A percentile compares a stretch with the other conserved stretches of the same genome.
phyloP scores from a whole-genome alignment of 2,888 invertebrate species.

The Pachymerium ferrugineum region DNA sequence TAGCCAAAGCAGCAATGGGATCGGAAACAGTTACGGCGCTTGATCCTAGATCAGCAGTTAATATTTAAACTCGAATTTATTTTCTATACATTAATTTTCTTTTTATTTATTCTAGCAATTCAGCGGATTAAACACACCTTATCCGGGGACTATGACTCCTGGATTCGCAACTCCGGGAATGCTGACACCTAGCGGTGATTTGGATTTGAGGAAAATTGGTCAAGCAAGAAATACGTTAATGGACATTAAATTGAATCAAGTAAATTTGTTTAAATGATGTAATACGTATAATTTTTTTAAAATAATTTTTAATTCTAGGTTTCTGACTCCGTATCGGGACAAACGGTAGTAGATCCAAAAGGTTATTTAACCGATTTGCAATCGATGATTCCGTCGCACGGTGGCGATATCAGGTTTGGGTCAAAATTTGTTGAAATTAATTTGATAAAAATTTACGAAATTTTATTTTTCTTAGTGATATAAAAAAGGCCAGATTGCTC shows the following conservation, averaged over 20 bases:
- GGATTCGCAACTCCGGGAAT: constrained; percentile 73
- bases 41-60: constrained; percentile 58
- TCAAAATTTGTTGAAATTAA: no score
- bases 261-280: constrained; percentile 39
- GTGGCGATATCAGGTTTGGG: constrained; percentile 80
- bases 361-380: constrained; percentile 99
- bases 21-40: constrained; percentile 60
- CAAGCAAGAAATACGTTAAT: constrained; percentile 97
- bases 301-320: constrained; percentile 49
- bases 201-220: constrained; percentile 97
- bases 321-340: constrained; percentile 97
- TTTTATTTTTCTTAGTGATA: constrained; percentile 64
- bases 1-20: constrained; percentile 81
- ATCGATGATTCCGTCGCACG: constrained; percentile 98
- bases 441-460: no score
- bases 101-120: constrained; percentile 44
- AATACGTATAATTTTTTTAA: not conserved
- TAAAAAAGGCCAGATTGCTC: constrained; percentile 90
- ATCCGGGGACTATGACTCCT: constrained; percentile 57
- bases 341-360: constrained; percentile 99
- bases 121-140: constrained; percentile 70
- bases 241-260: constrained; percentile 95
- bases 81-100: not conserved
- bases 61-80: no score
- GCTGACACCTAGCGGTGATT: constrained; percentile 60